These are phyloP conservation scores for Petrocephalus sullivani DNA, from an alignment of 2,797 vertebrate species.

Conservation along the genomic window DNA sequence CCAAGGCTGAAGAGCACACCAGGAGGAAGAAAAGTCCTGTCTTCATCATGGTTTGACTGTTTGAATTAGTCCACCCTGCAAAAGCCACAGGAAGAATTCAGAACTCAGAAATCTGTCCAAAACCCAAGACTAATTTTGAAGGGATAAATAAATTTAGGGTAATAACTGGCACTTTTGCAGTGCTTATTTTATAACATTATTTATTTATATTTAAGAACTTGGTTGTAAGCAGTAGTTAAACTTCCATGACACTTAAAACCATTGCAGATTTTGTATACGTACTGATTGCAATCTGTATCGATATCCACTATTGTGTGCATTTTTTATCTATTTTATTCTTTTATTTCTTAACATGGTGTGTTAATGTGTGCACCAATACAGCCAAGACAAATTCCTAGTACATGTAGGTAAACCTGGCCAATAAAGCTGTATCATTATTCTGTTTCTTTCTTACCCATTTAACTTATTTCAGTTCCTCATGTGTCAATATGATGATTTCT, in stretches of 20 bases:
- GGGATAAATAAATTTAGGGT: not conserved
- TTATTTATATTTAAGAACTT: not conserved
- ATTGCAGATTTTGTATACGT: not conserved
- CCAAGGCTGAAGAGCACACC: constrained; percentile 13
- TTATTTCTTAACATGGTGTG: not conserved
- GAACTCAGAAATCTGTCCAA: not conserved
- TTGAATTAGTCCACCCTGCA: constrained; percentile 10
- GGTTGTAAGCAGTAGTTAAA: not conserved
- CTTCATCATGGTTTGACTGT: constrained; percentile 25
- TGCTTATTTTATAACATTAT: not conserved
- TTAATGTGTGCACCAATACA: not conserved
- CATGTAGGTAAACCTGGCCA: not conserved
- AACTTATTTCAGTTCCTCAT: not conserved
- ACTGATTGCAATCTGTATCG: not conserved
- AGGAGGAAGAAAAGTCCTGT: constrained; percentile 23
- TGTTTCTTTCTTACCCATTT: not conserved
- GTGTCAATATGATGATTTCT: not conserved
- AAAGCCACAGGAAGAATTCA: not conserved
- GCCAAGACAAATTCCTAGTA: not conserved
- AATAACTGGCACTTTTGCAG: not conserved
- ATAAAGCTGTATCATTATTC: not conserved
- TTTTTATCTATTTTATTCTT: not conserved
- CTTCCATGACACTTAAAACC: not conserved
- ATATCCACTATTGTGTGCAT: not conserved
- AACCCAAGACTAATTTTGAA: not conserved